phyloP scores from a whole-genome alignment of 2,888 invertebrate species.

The Eupelmus urozonus region DNA sequence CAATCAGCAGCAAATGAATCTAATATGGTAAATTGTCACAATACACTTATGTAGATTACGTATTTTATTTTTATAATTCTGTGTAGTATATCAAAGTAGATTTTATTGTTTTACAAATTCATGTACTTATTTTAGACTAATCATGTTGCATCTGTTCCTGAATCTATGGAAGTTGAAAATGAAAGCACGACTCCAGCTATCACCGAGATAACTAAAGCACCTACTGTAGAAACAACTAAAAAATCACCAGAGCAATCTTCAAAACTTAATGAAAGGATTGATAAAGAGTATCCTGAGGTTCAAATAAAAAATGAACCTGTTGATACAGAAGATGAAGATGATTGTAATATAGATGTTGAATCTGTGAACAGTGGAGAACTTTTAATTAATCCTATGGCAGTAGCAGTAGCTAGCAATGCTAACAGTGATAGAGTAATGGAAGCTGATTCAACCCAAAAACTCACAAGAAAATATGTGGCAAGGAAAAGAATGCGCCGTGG shows the following conservation, averaged over 20 bases:
- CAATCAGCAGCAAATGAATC: conserved; percentile 61
- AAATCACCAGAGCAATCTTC: background rate
- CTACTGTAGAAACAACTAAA: background rate
- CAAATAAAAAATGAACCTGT: conserved; percentile 77
- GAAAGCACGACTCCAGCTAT: too few species aligned
- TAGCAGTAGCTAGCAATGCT: conserved; percentile 35
- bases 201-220: background rate
- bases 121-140: conserved; percentile 46
- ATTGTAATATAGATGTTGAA: conserved; percentile 67
- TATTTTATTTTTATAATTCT: background rate
- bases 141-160: background rate
- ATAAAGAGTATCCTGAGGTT: conserved; percentile 18
- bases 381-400: conserved; percentile 69
- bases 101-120: background rate
- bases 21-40: conserved; percentile 33
- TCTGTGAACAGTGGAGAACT: conserved; percentile 66
- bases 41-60: background rate
- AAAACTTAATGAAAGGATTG: conserved; percentile 26
- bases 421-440: conserved; percentile 69
- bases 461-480: conserved; percentile 42
- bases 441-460: conserved; percentile 71
- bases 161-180: conserved; percentile 17
- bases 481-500: conserved; percentile 69
- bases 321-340: conserved; percentile 69
- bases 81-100: background rate